Percentiles rank a stretch among this genome's conserved stretches.
Evolutionary conservation across 2,113 vertebrate genomes (phyloP).

Genomic region (Hiodon tergisus): DNA sequence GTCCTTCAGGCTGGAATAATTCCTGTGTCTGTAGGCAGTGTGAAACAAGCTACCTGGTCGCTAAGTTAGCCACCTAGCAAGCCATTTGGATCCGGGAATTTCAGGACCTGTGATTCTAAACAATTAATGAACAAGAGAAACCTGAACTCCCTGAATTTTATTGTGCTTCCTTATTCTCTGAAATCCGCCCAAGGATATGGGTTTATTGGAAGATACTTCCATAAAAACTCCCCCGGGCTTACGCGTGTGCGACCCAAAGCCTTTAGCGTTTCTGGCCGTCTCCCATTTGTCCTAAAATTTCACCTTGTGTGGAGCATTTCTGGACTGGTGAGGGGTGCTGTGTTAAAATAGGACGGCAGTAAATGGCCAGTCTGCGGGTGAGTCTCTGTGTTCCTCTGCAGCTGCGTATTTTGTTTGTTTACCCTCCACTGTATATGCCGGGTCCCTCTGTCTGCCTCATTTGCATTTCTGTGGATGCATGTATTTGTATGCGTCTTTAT

Average conservation of each 20-base stretch:
- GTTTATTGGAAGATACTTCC: no score
- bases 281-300: slow-evolving; percentile 31
- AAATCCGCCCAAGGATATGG: background rate
- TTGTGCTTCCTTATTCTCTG: background rate
- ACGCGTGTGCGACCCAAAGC: background rate
- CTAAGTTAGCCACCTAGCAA: no score
- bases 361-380: slow-evolving; percentile 42
- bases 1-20: no score
- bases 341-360: slow-evolving; percentile 49
- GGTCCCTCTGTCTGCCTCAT: background rate
- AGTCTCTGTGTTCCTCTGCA: background rate
- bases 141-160: no score
- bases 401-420: background rate
- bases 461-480: background rate
- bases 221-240: background rate
- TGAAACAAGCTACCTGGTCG: no score
- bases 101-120: background rate
- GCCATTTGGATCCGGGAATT: no score
- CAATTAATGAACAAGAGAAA: background rate
- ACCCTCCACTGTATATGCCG: background rate
- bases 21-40: no score
- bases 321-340: slow-evolving; percentile 51
- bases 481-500: slow-evolving; percentile 11
- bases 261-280: slow-evolving; percentile 35
- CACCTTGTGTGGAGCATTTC: slow-evolving; percentile 48